These are phyloP conservation scores for Neoseiulus cucumeris DNA, from an alignment of 1,140 invertebrate species.

Conservation along the genomic window DNA sequence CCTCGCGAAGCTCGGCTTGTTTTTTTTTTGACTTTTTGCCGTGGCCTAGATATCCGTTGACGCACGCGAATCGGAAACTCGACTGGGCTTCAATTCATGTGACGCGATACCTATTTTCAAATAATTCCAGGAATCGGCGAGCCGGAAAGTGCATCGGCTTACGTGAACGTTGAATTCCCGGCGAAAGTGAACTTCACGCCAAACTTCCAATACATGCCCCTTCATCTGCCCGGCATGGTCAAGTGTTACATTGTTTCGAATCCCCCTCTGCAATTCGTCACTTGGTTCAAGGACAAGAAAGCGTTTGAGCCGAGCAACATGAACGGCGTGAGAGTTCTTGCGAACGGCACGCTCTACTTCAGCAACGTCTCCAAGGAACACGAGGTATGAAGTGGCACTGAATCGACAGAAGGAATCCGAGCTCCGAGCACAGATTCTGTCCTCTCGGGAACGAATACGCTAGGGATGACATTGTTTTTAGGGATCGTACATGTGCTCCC, in stretches of 20 bases:
- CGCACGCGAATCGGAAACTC: no score
- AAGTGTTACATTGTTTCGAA: conserved; percentile 91
- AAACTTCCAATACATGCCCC: conserved; percentile 75
- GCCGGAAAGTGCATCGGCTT: conserved; percentile 75
- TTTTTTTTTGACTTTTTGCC: no score
- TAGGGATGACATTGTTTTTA: conserved; percentile 27
- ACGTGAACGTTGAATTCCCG: conserved; percentile 87
- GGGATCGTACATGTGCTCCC: conserved; percentile 74
- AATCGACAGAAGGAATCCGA: background rate
- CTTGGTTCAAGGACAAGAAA: conserved; percentile 85
- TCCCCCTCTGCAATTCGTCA: conserved; percentile 77
- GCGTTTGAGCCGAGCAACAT: conserved; percentile 73
- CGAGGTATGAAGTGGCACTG: background rate
- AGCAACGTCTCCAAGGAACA: conserved; percentile 34
- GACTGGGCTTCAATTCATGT: no score
- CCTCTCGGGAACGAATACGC: no score
- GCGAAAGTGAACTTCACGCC: conserved; percentile 84
- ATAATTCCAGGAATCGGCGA: conserved; percentile 44
- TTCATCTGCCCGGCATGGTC: conserved; percentile 74
- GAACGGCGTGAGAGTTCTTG: conserved; percentile 74
- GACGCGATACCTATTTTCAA: no score
- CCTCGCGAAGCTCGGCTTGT: no score
- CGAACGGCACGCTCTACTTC: conserved; percentile 73
- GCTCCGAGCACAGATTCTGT: no score
- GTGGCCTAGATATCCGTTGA: no score